A percentile compares a stretch with the other conserved stretches of the same genome.
Evolutionary conservation across 2,888 invertebrate species (phyloP).

Genomic region (Euplexia lucipara): DNA sequence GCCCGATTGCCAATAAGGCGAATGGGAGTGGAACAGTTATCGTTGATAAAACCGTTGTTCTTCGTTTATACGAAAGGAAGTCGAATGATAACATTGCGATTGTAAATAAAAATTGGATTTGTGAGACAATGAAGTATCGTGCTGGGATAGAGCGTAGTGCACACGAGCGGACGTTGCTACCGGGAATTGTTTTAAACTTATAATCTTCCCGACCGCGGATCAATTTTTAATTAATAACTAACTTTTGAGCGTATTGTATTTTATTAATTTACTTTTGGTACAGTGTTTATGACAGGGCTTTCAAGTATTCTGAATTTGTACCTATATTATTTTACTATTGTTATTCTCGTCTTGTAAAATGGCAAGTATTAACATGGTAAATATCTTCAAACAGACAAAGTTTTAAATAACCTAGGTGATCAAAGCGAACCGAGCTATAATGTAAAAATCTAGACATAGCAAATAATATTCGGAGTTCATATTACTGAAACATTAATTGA

Average conservation of each 20-base stretch:
- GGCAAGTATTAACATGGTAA: conserved; percentile 14
- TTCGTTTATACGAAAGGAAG: conserved; percentile 69
- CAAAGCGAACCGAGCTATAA: no score
- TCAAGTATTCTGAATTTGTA: neutral
- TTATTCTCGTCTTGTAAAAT: conserved; percentile 11
- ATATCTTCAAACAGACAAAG: conserved; percentile 22
- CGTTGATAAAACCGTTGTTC: conserved; percentile 74
- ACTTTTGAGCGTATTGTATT: neutral
- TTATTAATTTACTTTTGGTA: neutral
- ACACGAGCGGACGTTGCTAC: conserved; percentile 16
- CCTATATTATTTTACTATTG: neutral
- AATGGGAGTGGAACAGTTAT: conserved; percentile 80
- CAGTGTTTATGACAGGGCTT: neutral
- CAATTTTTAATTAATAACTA: conserved; percentile 37
- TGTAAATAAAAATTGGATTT: conserved; percentile 63
- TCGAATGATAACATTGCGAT: conserved; percentile 59
- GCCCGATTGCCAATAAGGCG: conserved; percentile 83
- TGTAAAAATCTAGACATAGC: neutral
- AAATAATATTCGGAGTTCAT: conserved; percentile 18
- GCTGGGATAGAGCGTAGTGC: conserved; percentile 19
- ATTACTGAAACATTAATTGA: conserved; percentile 16
- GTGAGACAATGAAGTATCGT: conserved; percentile 46
- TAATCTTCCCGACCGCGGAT: conserved; percentile 25
- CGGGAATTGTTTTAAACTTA: conserved; percentile 40
- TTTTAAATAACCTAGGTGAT: neutral